Base-by-base conservation (phyloP, 2,113 vertebrate species). In the Centrocercus urophasianus region DNA sequence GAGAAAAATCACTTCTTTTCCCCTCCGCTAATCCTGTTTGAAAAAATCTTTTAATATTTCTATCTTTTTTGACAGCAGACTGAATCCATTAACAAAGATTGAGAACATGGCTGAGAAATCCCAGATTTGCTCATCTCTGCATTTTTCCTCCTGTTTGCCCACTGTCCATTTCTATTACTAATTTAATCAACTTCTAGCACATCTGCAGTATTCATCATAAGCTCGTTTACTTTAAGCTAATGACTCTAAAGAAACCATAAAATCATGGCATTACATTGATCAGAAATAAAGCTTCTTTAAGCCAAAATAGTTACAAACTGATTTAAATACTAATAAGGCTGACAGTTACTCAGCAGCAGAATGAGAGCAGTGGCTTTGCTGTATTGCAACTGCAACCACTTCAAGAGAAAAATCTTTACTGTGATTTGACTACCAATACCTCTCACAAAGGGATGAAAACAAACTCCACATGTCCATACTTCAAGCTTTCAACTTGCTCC, bases 241-340 rank as follows among this genome's bases (percentile, higher is more conserved):
- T 96, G 87, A 88, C 67, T 24, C 67, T 87, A 91, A 81, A 93
- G 96, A 97, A 92, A 85, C 77, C 83, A 93, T 40, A 88, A 95
- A 95, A 95, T 63, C 61, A 57, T 22, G 86, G 95, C 95, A 96
- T 96, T 96, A 96, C 93, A 96, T 27, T 93, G 96, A 95, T 97
- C 92, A 96, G 96, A 97, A 97, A 97, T 88, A 93, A 95, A 97
- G 93, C 95, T 97, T 96, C 94, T 97, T 98, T 96, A 96, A 97
- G 90, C 83, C 94, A 67, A 89, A 96, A 97, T 93, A 92, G 81
- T 97, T 93, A 63, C 88, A 93, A 95, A 94, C 42, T 76, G 87
- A 93, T 95, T 96, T 90, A 88, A 94, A 93, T 93, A 60, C 83
- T 83, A 84, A 79, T 22, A 66, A 85, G 78, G 69, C 65, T 9